Evolutionary conservation across 2,888 invertebrate species (phyloP).

Genomic region (Conomelus anceps): DNA sequence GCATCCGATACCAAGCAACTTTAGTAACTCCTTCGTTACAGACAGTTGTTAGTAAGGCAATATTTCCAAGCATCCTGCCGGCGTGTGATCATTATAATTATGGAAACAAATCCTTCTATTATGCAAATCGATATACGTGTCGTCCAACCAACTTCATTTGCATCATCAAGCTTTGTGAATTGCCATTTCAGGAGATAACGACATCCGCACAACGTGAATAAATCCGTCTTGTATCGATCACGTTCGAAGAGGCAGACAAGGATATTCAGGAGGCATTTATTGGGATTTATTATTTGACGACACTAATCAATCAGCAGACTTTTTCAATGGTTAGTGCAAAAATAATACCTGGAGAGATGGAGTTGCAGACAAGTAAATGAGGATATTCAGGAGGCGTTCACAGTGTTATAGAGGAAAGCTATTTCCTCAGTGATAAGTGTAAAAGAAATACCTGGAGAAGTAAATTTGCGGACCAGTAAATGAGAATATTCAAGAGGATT

Average conservation of each 20-base stretch:
- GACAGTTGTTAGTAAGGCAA: background rate
- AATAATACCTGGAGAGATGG: too few relatives aligned
- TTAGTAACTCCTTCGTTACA: background rate
- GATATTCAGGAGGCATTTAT: background rate
- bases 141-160: background rate
- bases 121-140: background rate
- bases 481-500: too few relatives aligned
- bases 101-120: background rate
- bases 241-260: background rate
- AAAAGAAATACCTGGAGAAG: too few relatives aligned
- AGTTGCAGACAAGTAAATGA: background rate
- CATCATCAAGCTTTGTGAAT: background rate
- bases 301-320: background rate
- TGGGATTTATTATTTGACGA: background rate
- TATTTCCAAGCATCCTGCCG: background rate
- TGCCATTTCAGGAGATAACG: background rate
- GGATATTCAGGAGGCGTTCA: background rate
- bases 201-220: background rate
- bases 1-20: too few relatives aligned
- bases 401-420: too few relatives aligned
- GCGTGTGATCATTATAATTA: background rate
- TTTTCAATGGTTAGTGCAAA: too few relatives aligned
- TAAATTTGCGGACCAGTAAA: too few relatives aligned
- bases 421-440: too few relatives aligned
- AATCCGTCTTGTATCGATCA: background rate